Evolutionary conservation across 2,797 vertebrate genomes (phyloP), one percentile per base, ranked within the genome.

Genomic region (Crax fasciolata): DNA sequence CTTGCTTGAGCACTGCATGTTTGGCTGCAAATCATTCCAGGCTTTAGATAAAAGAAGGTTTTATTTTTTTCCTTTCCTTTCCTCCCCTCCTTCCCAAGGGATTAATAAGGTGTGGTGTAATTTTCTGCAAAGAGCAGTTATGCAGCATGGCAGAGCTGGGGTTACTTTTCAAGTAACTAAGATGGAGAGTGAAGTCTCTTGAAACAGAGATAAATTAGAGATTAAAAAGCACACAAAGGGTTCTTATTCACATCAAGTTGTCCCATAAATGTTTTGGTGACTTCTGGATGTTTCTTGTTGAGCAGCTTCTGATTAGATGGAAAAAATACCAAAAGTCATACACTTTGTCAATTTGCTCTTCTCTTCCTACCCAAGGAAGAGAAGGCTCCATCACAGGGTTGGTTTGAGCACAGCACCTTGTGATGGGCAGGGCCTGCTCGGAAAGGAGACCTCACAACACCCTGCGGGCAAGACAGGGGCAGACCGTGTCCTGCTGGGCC

Each of bases 161-260:
- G 39, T 92, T 94, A 71, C 89, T 83, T 89, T 88, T 93, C 73
- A 86, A 52, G 66, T 87, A 82, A 62, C n/a, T 67, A 70, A 81
- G 74, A 18, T 32, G 28, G 44, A 93, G 87, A 92, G 79, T 93
- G 84, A 97, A 93, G 76, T 87, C 70, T 94, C 95, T 92, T 95
- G 79, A 87, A 87, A 81, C 77, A 28, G 75, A 93, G 80, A 86
- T 88, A 74, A 85, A 87, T 90, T 41, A 62, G 59, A 62, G 59
- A 41, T 63, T 43, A 43, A 30, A 30, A 63, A 43, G 18, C 39
- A 43, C 61, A 41, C 27, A 21, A 43, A 43, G 63, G 82, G 82
- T 86, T 82, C 68, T 93, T 94, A 95, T 94, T 93, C 89, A 92
- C 65, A 65, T 84, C 51, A 74, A 67, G 51, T 84, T 58, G 57